These are phyloP conservation scores for Grallaria varia DNA, from an alignment of 2,113 vertebrate genomes.

Conservation along the genomic window DNA sequence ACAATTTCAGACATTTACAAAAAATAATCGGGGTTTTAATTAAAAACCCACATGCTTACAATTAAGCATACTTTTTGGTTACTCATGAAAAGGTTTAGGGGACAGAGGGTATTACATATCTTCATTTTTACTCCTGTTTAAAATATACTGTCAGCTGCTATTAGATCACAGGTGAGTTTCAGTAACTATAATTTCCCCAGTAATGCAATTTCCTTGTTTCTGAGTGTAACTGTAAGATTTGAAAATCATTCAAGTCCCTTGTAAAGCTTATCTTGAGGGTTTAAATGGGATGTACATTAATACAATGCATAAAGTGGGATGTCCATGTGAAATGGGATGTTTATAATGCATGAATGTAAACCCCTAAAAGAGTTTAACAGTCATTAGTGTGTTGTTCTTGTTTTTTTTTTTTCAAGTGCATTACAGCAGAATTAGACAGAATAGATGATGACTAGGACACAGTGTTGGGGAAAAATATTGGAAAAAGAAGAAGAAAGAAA, in stretches of 20 bases:
- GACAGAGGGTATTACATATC: not conserved
- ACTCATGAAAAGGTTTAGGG: not conserved
- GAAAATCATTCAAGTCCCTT: not conserved
- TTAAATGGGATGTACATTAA: not conserved
- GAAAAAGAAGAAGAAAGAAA: not conserved
- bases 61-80: not conserved
- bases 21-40: not conserved
- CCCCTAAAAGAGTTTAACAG: not conserved
- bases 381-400: no score
- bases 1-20: not conserved
- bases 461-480: no score
- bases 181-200: not conserved
- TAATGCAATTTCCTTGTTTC: conserved; percentile 1
- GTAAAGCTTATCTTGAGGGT: not conserved
- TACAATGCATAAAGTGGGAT: not conserved
- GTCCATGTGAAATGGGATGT: not conserved
- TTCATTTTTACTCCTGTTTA: not conserved
- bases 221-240: not conserved
- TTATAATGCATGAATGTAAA: not conserved
- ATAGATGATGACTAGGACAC: not conserved
- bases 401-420: no score
- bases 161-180: not conserved
- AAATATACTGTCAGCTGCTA: not conserved
- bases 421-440: not conserved
- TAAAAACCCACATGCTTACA: not conserved